A percentile compares a stretch with the other conserved stretches of the same genome.
phyloP scores from a whole-genome alignment of 2,888 invertebrate genomes.

The Phengaris arion region DNA sequence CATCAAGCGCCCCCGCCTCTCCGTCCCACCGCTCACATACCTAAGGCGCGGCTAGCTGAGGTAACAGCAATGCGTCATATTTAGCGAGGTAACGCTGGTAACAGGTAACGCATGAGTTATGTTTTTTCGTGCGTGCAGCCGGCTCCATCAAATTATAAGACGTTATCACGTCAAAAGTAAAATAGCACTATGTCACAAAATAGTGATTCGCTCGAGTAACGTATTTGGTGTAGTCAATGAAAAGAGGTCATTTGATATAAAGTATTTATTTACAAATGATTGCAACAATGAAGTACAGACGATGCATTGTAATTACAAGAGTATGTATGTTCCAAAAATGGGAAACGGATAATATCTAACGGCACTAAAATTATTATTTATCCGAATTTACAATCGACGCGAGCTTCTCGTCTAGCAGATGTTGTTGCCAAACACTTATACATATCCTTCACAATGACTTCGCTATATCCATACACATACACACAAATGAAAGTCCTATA shows the following conservation, averaged over 20 bases:
- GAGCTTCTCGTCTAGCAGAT: constrained; percentile 47
- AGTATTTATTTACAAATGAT: constrained; percentile 80
- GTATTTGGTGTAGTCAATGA: neutral
- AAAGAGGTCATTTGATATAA: constrained; percentile 40
- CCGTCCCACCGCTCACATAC: too few relatives aligned
- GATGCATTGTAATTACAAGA: constrained; percentile 79
- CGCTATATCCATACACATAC: constrained; percentile 33
- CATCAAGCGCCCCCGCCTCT: too few relatives aligned
- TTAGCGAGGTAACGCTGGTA: too few relatives aligned
- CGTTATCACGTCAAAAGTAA: too few relatives aligned
- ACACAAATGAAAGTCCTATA: constrained; percentile 35
- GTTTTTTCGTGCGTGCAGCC: too few relatives aligned
- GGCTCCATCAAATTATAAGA: too few relatives aligned
- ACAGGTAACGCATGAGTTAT: too few relatives aligned
- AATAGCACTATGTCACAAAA: too few relatives aligned
- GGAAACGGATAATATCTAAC: constrained; percentile 77
- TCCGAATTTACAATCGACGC: constrained; percentile 66
- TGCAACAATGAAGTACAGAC: constrained; percentile 80
- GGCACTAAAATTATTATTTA: constrained; percentile 74
- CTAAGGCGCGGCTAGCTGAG: too few relatives aligned
- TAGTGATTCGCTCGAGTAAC: too few relatives aligned
- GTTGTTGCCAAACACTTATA: constrained; percentile 40
- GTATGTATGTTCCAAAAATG: constrained; percentile 74
- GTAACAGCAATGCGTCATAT: too few relatives aligned
- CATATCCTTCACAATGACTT: constrained; percentile 31